These are phyloP conservation scores for Lutraria rhynchaena DNA, from an alignment of 1,140 invertebrate species.

Conservation along the genomic window DNA sequence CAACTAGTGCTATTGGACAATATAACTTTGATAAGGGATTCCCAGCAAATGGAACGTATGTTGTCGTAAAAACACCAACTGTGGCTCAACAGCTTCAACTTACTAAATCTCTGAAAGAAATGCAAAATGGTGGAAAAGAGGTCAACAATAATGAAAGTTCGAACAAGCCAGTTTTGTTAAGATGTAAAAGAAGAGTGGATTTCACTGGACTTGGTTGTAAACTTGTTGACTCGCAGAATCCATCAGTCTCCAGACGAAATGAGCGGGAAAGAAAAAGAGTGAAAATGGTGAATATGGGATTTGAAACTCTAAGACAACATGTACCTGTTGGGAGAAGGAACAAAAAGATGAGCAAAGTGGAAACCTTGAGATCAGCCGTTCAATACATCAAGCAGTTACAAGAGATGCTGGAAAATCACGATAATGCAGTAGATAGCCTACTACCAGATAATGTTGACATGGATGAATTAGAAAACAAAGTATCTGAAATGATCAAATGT, in stretches of 20 bases:
- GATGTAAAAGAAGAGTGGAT: constrained; percentile 78
- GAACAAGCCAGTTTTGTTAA: constrained; percentile 70
- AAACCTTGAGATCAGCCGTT: constrained; percentile 95
- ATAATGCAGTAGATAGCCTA: neutral
- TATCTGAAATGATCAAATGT: constrained; percentile 49
- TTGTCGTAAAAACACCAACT: constrained; percentile 73
- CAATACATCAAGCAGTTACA: constrained; percentile 95
- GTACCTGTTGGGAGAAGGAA: constrained; percentile 84
- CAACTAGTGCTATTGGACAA: constrained; percentile 40
- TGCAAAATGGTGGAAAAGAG: constrained; percentile 58
- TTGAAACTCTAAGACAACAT: constrained; percentile 80
- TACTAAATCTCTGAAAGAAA: constrained; percentile 71
- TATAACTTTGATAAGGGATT: constrained; percentile 54
- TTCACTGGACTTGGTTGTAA: constrained; percentile 73
- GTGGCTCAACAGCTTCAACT: constrained; percentile 76
- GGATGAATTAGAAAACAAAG: constrained; percentile 51
- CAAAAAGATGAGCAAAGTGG: constrained; percentile 89
- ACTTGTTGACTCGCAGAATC: constrained; percentile 84
- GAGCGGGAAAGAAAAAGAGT: constrained; percentile 96
- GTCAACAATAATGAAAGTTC: constrained; percentile 41
- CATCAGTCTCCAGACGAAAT: constrained; percentile 94
- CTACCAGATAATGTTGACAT: constrained; percentile 50
- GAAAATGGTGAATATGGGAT: constrained; percentile 93
- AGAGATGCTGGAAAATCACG: constrained; percentile 86
- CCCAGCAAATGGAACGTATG: constrained; percentile 70